Percentiles rank a stretch among this genome's conserved stretches.
Evolutionary conservation across 2,113 vertebrate genomes (phyloP).

Genomic region (Gambusia affinis): DNA sequence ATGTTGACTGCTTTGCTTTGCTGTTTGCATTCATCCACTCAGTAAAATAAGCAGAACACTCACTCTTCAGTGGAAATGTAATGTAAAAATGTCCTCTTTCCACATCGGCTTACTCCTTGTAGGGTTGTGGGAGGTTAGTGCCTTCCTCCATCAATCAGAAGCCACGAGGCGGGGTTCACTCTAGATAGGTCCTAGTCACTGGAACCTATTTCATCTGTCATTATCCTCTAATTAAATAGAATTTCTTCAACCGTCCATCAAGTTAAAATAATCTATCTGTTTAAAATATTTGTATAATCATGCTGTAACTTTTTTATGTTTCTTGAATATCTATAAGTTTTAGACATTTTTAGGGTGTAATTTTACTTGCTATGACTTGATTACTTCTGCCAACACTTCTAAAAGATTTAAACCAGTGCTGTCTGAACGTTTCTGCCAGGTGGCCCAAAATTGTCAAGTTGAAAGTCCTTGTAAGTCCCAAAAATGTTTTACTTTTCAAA

Average conservation of each 20-base stretch:
- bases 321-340: neutral
- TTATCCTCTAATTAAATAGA: neutral
- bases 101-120: neutral
- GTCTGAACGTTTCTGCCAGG: too few species aligned
- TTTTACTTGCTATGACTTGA: too few species aligned
- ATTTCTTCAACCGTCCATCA: too few species aligned
- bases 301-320: neutral
- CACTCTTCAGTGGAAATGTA: conserved; percentile 1
- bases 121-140: neutral
- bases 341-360: too few species aligned
- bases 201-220: neutral
- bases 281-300: neutral
- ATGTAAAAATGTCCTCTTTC: neutral
- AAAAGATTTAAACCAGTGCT: too few species aligned
- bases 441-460: too few species aligned
- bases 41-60: conserved; percentile 5
- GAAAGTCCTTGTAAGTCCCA: too few species aligned
- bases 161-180: neutral
- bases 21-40: conserved; percentile 17
- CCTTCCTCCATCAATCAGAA: neutral
- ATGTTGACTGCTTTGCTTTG: conserved; percentile 25
- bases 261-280: too few species aligned
- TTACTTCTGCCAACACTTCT: too few species aligned
- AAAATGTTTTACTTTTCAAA: too few species aligned
- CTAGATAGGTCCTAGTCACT: neutral